Base-by-base conservation (phyloP, 2,888 invertebrate species). In the Acheta domesticus region DNA sequence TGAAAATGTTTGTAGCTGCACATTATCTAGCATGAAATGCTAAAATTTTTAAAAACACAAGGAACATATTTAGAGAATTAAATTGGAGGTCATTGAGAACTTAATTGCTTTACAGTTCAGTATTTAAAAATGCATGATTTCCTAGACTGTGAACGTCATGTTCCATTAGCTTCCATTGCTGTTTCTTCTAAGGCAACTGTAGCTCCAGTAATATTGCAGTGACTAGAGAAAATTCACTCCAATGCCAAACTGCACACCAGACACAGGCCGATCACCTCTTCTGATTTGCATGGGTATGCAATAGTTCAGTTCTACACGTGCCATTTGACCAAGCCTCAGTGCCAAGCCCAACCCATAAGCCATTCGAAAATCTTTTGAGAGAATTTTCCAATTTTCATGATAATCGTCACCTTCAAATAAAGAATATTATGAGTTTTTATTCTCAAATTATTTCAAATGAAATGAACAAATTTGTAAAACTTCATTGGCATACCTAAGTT, bases 301-400 rank as follows among this genome's bases (percentile, higher is more conserved):
- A 88, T 98, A 97, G 89, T 98, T 99, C 79, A 99, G 90, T 89
- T 99, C 99, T 79, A 99, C 89, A 80, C 98, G 90, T n/a, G 97
- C 97, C 82, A 93, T 89, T 83, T 94, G 90, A 83, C 93, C 96
- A 80, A 99, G 88, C 82, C 94, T 91, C 85, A 98, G 89, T 19
- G 94, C 95, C 79, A 98, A 86, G 20, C 98, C 98, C 79, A 92
- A 87, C 50, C 99, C 99, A 84, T 91, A 91, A 4, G 97, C 91
- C 84, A 93, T 89, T 80, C 98, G 90, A 83, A 91, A 88, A 81
- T 90, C 89, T 78, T 89, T 89, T 77, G 85, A 83, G 82, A 91
- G 85, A 78, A 88, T 85, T 80, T 87, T 87, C 81, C 87, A 83
- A 79, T 86, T 84, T 21, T 87, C 85, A 73, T 85, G 83, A 19